Conservation (phyloP, 2,888 invertebrate genomes). For the Stenchaetothrips biformis region DNA sequence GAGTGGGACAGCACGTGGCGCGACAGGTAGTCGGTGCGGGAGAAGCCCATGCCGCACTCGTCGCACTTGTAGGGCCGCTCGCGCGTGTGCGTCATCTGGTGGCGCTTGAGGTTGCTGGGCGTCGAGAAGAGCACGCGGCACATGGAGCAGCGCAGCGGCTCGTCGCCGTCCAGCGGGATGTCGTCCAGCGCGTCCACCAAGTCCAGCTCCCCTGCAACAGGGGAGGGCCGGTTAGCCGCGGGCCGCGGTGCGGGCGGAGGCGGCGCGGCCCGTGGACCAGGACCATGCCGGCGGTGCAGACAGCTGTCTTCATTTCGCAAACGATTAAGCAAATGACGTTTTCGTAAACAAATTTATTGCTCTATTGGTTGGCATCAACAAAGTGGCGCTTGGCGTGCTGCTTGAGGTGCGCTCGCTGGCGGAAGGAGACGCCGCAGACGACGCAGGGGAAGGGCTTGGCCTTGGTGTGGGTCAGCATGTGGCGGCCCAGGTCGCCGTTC, state of each 20-base stretch:
- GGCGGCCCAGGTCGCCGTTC: constrained; percentile 35
- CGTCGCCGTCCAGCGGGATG: constrained; percentile 25
- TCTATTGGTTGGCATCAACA: too few species aligned
- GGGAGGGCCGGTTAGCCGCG: background rate
- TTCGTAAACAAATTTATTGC: too few species aligned
- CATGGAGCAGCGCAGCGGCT: constrained; percentile 11
- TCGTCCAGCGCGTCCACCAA: constrained; percentile 27
- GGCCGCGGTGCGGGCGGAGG: background rate
- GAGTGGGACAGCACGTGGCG: constrained; percentile 44
- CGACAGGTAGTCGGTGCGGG: constrained; percentile 32
- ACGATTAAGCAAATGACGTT: too few species aligned
- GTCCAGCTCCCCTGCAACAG: background rate
- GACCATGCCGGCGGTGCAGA: background rate
- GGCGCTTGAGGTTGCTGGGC: constrained; percentile 22
- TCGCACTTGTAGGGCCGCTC: constrained; percentile 31
- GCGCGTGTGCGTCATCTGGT: constrained; percentile 17
- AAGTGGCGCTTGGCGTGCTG: constrained; percentile 36
- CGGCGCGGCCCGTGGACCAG: background rate
- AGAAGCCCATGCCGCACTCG: constrained; percentile 34
- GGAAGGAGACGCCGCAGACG: constrained; percentile 36
- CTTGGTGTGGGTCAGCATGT: constrained; percentile 35
- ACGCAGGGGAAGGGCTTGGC: constrained; percentile 34
- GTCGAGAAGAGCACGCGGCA: constrained; percentile 19
- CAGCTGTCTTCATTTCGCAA: too few species aligned
- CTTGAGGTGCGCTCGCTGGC: constrained; percentile 33